A percentile compares a stretch with the other conserved stretches of the same genome.
Conservation (phyloP, 2,113 vertebrate species). For the Bagarius yarrelli region DNA sequence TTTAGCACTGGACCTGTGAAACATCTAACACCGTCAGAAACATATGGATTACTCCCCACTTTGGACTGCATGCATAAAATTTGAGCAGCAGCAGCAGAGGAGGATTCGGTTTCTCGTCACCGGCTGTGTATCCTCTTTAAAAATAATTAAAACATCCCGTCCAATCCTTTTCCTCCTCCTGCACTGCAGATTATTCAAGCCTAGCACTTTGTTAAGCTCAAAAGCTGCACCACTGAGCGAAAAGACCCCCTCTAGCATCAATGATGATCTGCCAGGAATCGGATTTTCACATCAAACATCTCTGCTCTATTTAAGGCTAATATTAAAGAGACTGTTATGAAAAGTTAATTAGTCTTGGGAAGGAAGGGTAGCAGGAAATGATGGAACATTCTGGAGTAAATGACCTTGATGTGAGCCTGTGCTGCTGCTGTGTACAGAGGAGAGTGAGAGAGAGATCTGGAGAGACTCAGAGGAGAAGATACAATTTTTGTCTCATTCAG, state of each 20-base stretch:
- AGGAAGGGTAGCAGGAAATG: conserved; percentile 40
- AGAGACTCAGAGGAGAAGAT: neutral
- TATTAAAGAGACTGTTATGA: conserved; percentile 48
- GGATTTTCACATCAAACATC: conserved; percentile 58
- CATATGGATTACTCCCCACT: neutral
- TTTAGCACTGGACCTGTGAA: conserved; percentile 12
- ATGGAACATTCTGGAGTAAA: conserved; percentile 39
- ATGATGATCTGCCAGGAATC: conserved; percentile 47
- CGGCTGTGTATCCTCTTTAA: conserved; percentile 18
- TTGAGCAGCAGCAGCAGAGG: neutral
- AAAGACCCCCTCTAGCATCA: conserved; percentile 36
- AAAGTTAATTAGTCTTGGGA: conserved; percentile 55
- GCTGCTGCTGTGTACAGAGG: conserved; percentile 9
- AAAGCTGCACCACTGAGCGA: conserved; percentile 39
- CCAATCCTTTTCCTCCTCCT: conserved; percentile 36
- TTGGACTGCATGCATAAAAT: conserved; percentile 5
- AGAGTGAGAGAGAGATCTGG: neutral
- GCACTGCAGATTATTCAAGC: conserved; percentile 46
- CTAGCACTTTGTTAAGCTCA: conserved; percentile 42
- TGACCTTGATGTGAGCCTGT: conserved; percentile 47
- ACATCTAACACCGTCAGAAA: neutral
- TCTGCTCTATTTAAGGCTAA: conserved; percentile 52
- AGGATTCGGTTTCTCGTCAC: conserved; percentile 11
- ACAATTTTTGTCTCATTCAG: conserved; percentile 29
- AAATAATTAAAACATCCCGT: conserved; percentile 38